phyloP scores from a whole-genome alignment of 2,888 invertebrate species.

The Blastobasis lacticolella region DNA sequence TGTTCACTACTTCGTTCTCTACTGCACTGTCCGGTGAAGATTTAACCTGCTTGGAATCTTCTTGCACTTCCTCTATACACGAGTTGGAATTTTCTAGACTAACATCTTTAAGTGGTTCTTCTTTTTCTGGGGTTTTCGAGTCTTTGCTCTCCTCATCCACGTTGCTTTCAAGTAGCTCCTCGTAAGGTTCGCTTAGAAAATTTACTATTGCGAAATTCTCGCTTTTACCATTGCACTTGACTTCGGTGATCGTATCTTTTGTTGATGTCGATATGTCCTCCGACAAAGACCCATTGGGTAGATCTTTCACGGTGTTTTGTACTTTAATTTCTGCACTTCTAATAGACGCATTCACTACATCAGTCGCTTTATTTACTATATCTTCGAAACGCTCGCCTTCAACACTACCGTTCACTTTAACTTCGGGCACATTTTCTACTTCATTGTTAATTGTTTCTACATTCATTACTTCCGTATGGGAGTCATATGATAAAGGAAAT shows the following conservation, averaged over 20 bases:
- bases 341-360: background rate
- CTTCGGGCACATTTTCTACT: slow-evolving; percentile 2
- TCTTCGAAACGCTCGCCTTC: background rate
- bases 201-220: slow-evolving; percentile 57
- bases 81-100: slow-evolving; percentile 4
- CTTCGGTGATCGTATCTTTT: slow-evolving; percentile 13
- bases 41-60: background rate
- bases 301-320: background rate
- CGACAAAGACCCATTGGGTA: slow-evolving; percentile 3
- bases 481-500: slow-evolving; percentile 25
- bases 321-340: too few relatives aligned
- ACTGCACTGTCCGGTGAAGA: background rate
- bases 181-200: slow-evolving; percentile 56
- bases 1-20: slow-evolving; percentile 6
- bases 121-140: slow-evolving; percentile 26
- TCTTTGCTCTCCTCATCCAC: slow-evolving; percentile 47
- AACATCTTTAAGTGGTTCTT: slow-evolving; percentile 21
- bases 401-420: slow-evolving; percentile 4
- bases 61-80: background rate
- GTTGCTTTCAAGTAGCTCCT: slow-evolving; percentile 62
- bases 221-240: slow-evolving; percentile 41
- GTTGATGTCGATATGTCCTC: background rate
- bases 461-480: slow-evolving; percentile 20
- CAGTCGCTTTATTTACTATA: background rate
- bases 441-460: slow-evolving; percentile 2